A percentile compares a stretch with the other conserved stretches of the same genome.
phyloP scores from a whole-genome alignment of 2,113 vertebrate genomes.

The Xiphophorus hellerii region DNA sequence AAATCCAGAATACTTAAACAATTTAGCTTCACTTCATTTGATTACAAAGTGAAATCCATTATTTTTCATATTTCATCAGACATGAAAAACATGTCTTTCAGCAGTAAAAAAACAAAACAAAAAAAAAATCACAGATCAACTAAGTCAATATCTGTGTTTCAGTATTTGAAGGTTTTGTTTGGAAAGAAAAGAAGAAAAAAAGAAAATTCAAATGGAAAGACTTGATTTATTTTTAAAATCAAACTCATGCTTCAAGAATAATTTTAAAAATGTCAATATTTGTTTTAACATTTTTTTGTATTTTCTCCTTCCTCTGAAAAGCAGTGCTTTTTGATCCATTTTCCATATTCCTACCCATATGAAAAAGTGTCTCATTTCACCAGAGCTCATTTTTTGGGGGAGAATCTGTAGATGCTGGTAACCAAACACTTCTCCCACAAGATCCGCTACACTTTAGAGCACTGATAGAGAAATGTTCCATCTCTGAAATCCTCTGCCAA shows the following conservation, averaged over 20 bases:
- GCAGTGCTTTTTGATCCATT: neutral
- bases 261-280: neutral
- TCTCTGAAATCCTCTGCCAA: neutral
- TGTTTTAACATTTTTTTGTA: neutral
- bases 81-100: neutral
- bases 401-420: neutral
- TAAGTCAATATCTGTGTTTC: neutral
- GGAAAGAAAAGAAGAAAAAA: neutral
- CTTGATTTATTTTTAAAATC: neutral
- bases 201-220: neutral
- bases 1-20: neutral
- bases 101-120: neutral
- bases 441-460: conserved; percentile 3
- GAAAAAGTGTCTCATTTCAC: neutral
- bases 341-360: neutral
- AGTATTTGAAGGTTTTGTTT: neutral
- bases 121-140: neutral
- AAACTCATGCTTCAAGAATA: neutral
- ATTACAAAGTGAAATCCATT: too few species aligned
- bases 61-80: too few species aligned
- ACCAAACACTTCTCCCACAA: neutral
- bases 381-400: neutral
- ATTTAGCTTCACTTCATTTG: neutral
- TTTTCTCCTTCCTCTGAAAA: neutral
- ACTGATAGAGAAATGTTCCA: neutral